These are phyloP conservation scores for Spialia ferax DNA, from an alignment of 2,888 invertebrate genomes.

Conservation along the genomic window DNA sequence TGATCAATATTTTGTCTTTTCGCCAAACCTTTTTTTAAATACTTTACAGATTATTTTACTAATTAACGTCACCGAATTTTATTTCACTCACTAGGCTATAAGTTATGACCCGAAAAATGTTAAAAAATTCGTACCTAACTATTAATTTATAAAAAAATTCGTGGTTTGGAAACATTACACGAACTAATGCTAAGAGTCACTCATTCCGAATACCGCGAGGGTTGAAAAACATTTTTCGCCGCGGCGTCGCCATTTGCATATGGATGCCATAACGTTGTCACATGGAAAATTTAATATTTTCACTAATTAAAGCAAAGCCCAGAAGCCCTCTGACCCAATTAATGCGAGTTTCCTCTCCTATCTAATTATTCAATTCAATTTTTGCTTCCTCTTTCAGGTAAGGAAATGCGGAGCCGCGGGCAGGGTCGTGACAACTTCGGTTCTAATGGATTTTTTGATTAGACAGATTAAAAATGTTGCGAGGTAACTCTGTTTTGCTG, in stretches of 20 bases:
- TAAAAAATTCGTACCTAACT: too few species aligned
- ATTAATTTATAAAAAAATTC: not conserved
- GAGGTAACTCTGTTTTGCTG: conserved; percentile 7
- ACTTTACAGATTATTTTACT: too few species aligned
- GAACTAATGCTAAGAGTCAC: conserved; percentile 21
- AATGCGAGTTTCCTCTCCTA: conserved; percentile 51
- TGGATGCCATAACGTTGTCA: conserved; percentile 76
- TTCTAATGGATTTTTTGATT: conserved; percentile 33
- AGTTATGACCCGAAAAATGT: not conserved
- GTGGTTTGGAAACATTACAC: conserved; percentile 31
- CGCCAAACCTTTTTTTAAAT: too few species aligned
- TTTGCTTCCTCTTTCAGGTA: conserved; percentile 63
- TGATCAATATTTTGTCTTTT: too few species aligned
- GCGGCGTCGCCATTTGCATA: conserved; percentile 66
- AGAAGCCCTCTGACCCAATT: conserved; percentile 69
- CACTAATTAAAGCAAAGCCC: conserved; percentile 74
- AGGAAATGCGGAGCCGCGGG: conserved; percentile 39
- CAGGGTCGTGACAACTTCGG: conserved; percentile 32
- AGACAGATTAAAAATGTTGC: conserved; percentile 10
- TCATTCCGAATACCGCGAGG: conserved; percentile 28
- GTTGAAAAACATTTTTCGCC: conserved; percentile 24
- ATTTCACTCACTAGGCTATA: too few species aligned
- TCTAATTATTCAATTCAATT: conserved; percentile 57
- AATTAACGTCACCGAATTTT: too few species aligned
- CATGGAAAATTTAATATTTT: conserved; percentile 81